Evolutionary conservation across 2,797 vertebrate species (phyloP).

Genomic region (Malacoctenus gilli): DNA sequence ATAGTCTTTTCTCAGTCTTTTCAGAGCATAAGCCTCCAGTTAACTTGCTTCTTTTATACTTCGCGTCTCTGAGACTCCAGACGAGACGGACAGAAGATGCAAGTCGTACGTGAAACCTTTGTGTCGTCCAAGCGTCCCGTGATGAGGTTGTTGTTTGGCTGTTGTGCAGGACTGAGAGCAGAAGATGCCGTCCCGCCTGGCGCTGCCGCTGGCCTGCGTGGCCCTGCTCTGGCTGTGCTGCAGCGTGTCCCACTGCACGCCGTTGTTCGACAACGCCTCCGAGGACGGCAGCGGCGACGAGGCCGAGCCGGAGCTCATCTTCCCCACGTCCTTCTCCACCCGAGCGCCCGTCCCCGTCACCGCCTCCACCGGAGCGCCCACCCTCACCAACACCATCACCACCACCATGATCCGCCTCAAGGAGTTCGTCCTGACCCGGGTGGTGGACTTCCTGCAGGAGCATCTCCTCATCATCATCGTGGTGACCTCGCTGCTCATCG

Average conservation of each 20-base stretch:
- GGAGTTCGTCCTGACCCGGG: constrained; percentile 83
- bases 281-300: constrained; percentile 86
- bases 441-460: constrained; percentile 91
- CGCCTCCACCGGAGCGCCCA: constrained; percentile 52
- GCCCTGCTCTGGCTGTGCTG: constrained; percentile 71
- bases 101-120: too few relatives aligned
- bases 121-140: neutral
- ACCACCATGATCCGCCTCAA: constrained; percentile 85
- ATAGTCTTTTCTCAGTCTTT: too few relatives aligned
- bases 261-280: constrained; percentile 76
- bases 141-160: neutral
- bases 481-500: constrained; percentile 88
- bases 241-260: constrained; percentile 54
- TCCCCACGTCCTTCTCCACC: constrained; percentile 73
- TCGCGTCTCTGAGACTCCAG: too few relatives aligned
- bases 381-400: constrained; percentile 75
- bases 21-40: too few relatives aligned
- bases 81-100: too few relatives aligned
- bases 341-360: constrained; percentile 51
- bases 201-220: constrained; percentile 58
- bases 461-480: constrained; percentile 91
- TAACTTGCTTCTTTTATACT: too few relatives aligned
- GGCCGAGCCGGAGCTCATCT: constrained; percentile 79
- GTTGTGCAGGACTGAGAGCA: constrained; percentile 55
- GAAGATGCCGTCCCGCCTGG: constrained; percentile 68